Evolutionary conservation across 2,113 vertebrate species (phyloP), one percentile per base, ranked within the genome.

Genomic region (Eublepharis macularius): DNA sequence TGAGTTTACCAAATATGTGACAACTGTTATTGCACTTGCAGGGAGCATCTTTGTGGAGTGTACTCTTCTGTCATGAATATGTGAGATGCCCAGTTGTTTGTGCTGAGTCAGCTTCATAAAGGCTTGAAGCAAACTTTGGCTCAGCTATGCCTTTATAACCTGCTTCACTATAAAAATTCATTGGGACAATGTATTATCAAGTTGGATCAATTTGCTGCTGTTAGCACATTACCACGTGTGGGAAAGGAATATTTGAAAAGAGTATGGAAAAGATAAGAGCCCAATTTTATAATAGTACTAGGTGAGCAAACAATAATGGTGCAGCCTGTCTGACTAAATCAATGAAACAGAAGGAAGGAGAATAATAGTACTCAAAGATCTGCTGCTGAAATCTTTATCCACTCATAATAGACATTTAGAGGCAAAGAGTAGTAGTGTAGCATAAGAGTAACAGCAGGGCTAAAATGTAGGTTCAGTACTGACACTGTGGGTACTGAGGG

Each of bases 21-120:
- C 26, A 66, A 41, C n/a, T 36, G 1, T 9, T 29, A 76, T 2
- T 41, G 34, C 2, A 21, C 51, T 85, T 21, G 1, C 32, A 34
- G 8, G 13, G 47, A 1, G 0, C 7, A 47, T 0, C 0, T 36
- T 49, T n/a, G 7, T 68, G 69, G 51, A 49, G 9, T 1, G 1
- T 47, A 5, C 0, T 0, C 54, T 47, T 32, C 49, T 47, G 16
- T 51, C n/a, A 12, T 0, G 1, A 14, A 0, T 1, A 13, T 41
- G 45, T 45, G 7, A 0, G 2, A 10, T 47, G 43, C 70, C 54
- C 16, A 11, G 47, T 0, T 7, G 14, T 0, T 83, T 1, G 0
- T 39, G 70, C 26, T 29, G 11, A 65, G 68, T 54, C 41, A 74
- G 32, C 17, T 39, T 43, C 76, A 0, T 2, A 41, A 49, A 45